phyloP scores from a whole-genome alignment of 2,113 vertebrate species.

The Petaurus breviceps region DNA sequence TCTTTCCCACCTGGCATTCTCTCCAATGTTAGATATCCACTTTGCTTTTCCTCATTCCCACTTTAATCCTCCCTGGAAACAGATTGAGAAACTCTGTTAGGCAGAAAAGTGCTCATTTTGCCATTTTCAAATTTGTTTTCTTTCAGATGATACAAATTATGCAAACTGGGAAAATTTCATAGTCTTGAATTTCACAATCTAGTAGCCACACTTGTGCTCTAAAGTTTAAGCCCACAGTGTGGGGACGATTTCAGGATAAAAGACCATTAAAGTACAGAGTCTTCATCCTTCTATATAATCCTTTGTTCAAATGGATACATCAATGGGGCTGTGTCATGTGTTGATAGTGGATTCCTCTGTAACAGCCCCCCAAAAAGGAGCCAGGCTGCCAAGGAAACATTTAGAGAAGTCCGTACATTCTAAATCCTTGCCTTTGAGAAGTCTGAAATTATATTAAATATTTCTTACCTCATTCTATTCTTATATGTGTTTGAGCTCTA shows the following conservation, averaged over 20 bases:
- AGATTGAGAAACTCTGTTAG: conserved; percentile 9
- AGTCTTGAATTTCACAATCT: conserved; percentile 55
- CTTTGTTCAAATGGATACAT: neutral
- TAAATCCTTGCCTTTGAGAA: neutral
- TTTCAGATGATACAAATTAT: conserved; percentile 66
- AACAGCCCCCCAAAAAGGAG: conserved; percentile 13
- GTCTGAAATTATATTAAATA: conserved; percentile 39
- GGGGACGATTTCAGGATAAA: conserved; percentile 35
- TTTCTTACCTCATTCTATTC: neutral
- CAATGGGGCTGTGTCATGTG: neutral
- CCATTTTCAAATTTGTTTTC: conserved; percentile 61
- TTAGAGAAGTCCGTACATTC: neutral
- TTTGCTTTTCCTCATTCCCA: neutral
- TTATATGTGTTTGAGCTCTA: conserved; percentile 17
- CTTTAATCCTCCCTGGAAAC: conserved; percentile 62
- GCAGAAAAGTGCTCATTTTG: conserved; percentile 53
- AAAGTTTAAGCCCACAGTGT: neutral
- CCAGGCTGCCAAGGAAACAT: neutral
- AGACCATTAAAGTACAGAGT: neutral
- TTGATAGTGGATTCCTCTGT: conserved; percentile 39
- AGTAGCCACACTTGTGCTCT: conserved; percentile 45
- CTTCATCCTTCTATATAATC: neutral
- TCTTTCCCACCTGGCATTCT: neutral
- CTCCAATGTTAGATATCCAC: neutral
- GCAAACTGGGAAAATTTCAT: conserved; percentile 77